Base-by-base conservation (phyloP, 2,797 vertebrate genomes). In the Lagodon rhomboides region DNA sequence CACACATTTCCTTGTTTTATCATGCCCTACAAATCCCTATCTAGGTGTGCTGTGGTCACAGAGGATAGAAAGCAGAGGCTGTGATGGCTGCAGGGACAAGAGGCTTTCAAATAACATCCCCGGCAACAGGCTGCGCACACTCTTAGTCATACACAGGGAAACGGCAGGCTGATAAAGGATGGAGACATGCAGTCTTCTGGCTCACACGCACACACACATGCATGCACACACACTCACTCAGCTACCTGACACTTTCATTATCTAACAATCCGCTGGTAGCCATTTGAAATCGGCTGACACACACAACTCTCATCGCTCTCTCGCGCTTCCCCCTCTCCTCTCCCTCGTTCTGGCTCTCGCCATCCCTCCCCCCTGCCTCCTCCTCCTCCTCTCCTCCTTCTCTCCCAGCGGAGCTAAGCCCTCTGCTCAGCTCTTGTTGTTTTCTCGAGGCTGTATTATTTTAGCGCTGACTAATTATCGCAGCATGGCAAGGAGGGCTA, bases 381-480 rank as follows among this genome's bases (percentile, higher is more conserved):
- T 17, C 22, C 47, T 17, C 22, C 64, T 63, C 49, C n/a, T 60
- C 66, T 25, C 61, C 50, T 78, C 79, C 44, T 34, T 63, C 71
- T 83, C 61, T 90, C 83, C 86, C 80, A 76, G 87, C n/a, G 67
- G 73, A 89, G 86, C 85, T 89, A 89, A 92, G 90, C 90, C 92
- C 88, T 86, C 73, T 80, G 79, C 83, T 86, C 85, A 65, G 85
- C 77, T 89, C 84, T 84, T 87, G 83, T 89, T 93, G 86, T 90
- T 93, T 92, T 90, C 91, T 90, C 5, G 47, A 77, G 87, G 92
- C 91, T 91, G 80, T 90, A 90, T 91, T 93, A 93, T 94, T 92
- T 92, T 85, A 85, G 91, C 73, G 60, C 85, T 89, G 85, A 85
- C 90, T 94, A 94, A 95, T 94, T 93, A 95, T 93, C 88, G 61